These are phyloP conservation scores for Hypotaenidia okinawae DNA, from an alignment of 2,797 vertebrate species.

Conservation along the genomic window DNA sequence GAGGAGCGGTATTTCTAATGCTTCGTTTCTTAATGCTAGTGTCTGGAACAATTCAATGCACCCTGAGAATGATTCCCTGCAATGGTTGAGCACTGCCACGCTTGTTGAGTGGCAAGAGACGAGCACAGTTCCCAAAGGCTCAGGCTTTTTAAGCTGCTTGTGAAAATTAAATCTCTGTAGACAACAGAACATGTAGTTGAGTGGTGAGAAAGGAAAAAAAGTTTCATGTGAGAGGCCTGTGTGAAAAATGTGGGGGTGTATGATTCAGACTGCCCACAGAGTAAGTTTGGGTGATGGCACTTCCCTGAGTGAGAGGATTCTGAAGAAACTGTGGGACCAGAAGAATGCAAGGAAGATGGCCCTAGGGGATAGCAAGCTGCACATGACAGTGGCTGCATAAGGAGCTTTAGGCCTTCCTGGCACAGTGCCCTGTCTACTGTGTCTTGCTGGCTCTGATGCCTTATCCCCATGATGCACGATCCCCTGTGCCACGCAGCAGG, in stretches of 20 bases:
- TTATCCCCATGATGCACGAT: background rate
- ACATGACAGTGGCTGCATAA: too few relatives aligned
- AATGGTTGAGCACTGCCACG: background rate
- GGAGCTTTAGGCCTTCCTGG: background rate
- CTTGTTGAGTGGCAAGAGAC: background rate
- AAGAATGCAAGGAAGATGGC: background rate
- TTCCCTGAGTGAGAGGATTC: background rate
- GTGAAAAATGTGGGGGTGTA: accelerated
- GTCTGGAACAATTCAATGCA: background rate
- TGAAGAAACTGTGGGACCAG: background rate
- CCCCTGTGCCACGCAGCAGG: background rate
- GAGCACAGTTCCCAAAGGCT: background rate
- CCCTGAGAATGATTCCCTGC: background rate
- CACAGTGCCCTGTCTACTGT: too few relatives aligned
- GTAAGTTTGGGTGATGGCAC: background rate
- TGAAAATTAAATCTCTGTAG: background rate
- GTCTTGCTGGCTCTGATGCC: background rate
- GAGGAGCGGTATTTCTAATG: background rate
- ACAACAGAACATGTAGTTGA: background rate
- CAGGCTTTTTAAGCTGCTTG: background rate
- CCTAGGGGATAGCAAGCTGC: background rate
- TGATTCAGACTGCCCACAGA: accelerated
- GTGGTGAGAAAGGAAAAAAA: background rate
- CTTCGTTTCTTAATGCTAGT: background rate
- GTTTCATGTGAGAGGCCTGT: background rate